A percentile compares a stretch with the other conserved stretches of the same genome.
These are phyloP conservation scores for Patella ulyssiponensis DNA, from an alignment of 2,888 invertebrate species.

Conservation along the genomic window DNA sequence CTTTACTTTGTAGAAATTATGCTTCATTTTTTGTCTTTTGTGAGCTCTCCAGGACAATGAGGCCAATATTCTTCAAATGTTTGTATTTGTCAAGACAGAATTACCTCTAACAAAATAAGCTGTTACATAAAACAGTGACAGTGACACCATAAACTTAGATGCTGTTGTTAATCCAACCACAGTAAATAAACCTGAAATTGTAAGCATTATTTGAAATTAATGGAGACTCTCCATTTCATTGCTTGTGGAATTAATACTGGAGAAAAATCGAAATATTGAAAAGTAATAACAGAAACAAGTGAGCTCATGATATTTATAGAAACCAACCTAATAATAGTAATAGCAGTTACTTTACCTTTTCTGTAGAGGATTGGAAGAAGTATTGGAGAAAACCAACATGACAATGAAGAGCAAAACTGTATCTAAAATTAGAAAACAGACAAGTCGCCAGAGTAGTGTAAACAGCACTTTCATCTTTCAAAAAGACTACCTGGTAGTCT, in stretches of 20 bases:
- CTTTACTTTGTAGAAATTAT: no score
- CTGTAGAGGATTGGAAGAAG: conserved; percentile 41
- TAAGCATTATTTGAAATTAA: not conserved
- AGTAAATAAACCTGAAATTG: conserved; percentile 51
- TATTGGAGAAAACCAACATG: conserved; percentile 64
- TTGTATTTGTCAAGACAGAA: not conserved
- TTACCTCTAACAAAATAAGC: conserved; percentile 56
- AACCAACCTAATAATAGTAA: not conserved
- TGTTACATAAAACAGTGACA: conserved; percentile 50
- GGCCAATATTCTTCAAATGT: not conserved
- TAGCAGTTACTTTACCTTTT: not conserved
- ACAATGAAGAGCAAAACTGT: conserved; percentile 58
- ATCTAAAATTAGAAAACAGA: conserved; percentile 45
- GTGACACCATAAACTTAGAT: conserved; percentile 45
- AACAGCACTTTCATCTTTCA: no score
- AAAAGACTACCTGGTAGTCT: no score
- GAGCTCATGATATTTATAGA: not conserved
- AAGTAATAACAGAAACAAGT: not conserved
- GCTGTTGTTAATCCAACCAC: conserved; percentile 51
- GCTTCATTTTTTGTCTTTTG: no score
- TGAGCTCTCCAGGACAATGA: not conserved
- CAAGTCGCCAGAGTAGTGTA: no score
- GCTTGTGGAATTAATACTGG: no score
- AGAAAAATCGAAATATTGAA: not conserved
- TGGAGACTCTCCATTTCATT: no score